These are phyloP conservation scores for Lycophotia porphyrea DNA, from an alignment of 2,888 invertebrate genomes.

Conservation along the genomic window DNA sequence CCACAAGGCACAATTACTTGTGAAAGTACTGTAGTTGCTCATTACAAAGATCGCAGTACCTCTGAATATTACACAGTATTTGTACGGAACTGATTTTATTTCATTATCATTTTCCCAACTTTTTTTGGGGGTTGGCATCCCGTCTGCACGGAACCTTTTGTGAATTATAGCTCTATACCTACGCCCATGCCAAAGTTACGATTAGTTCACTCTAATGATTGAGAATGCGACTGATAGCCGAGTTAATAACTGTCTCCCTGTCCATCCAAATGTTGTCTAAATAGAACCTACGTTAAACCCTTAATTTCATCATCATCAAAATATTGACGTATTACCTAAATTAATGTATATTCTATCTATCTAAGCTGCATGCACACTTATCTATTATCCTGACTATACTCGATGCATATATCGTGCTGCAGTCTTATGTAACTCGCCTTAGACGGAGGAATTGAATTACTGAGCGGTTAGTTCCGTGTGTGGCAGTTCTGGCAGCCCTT, in stretches of 20 bases:
- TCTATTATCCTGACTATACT: constrained; percentile 15
- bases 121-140: too few relatives aligned
- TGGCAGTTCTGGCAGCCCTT: constrained; percentile 43
- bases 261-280: background rate
- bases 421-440: constrained; percentile 51
- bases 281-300: background rate
- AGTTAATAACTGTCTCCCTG: background rate
- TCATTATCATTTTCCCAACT: too few relatives aligned
- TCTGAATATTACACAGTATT: too few relatives aligned
- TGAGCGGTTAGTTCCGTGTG: constrained; percentile 56
- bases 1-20: too few relatives aligned
- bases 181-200: background rate
- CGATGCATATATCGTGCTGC: constrained; percentile 44
- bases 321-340: background rate
- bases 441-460: constrained; percentile 58
- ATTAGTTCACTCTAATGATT: background rate
- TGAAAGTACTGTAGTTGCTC: too few relatives aligned
- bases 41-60: too few relatives aligned
- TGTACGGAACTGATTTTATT: background rate
- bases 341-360: background rate
- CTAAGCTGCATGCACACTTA: background rate
- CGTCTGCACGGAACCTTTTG: too few relatives aligned
- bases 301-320: background rate
- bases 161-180: background rate
- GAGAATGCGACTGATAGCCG: too few relatives aligned